These are phyloP conservation scores for Scaptomyza graminum DNA, from an alignment of 1,140 invertebrate genomes.

Conservation along the genomic window DNA sequence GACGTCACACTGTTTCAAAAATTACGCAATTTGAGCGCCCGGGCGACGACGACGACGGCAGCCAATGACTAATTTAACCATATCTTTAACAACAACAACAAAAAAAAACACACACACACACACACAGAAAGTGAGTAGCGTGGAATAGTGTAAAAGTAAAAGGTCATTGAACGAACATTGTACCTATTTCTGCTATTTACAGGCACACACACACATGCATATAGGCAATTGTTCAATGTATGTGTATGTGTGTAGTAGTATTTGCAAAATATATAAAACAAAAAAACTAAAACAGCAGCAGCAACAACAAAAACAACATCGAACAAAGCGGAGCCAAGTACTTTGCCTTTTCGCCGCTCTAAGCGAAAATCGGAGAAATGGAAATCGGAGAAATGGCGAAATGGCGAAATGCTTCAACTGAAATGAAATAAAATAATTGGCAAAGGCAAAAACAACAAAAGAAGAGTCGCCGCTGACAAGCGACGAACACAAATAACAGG, in stretches of 20 bases:
- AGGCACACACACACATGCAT: conserved; percentile 33
- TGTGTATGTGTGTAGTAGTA: conserved; percentile 6
- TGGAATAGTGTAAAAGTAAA: conserved; percentile 73
- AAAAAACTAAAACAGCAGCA: conserved; percentile 38
- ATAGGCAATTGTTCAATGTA: conserved; percentile 23
- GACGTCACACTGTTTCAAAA: conserved; percentile 56
- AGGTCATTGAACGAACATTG: conserved; percentile 79
- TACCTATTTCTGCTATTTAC: conserved; percentile 71
- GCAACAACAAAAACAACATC: conserved; percentile 48
- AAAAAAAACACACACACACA: conserved; percentile 15
- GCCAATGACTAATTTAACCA: conserved; percentile 73
- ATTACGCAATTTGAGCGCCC: conserved; percentile 66
- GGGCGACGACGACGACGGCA: conserved; percentile 12
- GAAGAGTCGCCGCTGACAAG: background rate
- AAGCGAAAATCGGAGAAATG: conserved; percentile 62
- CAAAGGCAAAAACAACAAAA: conserved; percentile 30
- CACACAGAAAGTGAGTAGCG: conserved; percentile 12
- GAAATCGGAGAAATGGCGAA: conserved; percentile 39
- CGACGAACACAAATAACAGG: conserved; percentile 10
- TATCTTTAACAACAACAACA: conserved; percentile 44
- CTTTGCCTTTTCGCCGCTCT: conserved; percentile 37
- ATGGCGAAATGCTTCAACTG: conserved; percentile 51
- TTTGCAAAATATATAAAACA: conserved; percentile 60
- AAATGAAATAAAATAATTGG: conserved; percentile 44
- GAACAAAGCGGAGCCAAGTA: conserved; percentile 54